A percentile compares a stretch with the other conserved stretches of the same genome.
phyloP scores from a whole-genome alignment of 2,113 vertebrate genomes.

The Holacanthus passer region DNA sequence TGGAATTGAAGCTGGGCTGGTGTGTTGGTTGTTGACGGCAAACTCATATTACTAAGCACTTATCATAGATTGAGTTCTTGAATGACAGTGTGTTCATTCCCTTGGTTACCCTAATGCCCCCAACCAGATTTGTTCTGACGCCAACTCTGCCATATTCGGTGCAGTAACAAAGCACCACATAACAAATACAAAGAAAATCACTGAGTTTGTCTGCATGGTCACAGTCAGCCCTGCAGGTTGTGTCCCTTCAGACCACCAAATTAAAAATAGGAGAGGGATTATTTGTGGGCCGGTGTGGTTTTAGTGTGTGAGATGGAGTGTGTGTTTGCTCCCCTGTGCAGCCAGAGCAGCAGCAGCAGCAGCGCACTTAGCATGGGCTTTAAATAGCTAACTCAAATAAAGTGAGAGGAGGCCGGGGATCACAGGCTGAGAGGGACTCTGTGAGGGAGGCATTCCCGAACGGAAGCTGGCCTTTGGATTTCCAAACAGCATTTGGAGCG shows the following conservation, averaged over 20 bases:
- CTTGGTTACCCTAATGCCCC: too few relatives aligned
- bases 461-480: conserved; percentile 75
- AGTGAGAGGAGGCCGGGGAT: conserved; percentile 74
- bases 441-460: conserved; percentile 78
- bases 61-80: too few relatives aligned
- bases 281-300: conserved; percentile 72
- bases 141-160: not conserved
- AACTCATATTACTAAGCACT: too few relatives aligned
- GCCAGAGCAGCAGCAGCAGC: conserved; percentile 43
- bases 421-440: conserved; percentile 76
- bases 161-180: conserved; percentile 21
- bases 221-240: conserved; percentile 52
- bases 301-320: conserved; percentile 64
- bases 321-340: conserved; percentile 63
- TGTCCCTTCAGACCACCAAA: conserved; percentile 45
- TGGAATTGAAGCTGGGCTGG: too few relatives aligned
- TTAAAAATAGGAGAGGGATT: conserved; percentile 78
- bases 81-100: too few relatives aligned
- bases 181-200: conserved; percentile 27
- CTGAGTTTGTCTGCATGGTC: not conserved
- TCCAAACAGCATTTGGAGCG: conserved; percentile 66
- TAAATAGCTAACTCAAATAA: conserved; percentile 83
- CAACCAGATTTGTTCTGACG: too few relatives aligned
- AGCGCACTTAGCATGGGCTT: conserved; percentile 73
- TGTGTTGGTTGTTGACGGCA: too few relatives aligned